Percentiles rank a stretch among this genome's conserved stretches.
Conservation (phyloP, 2,113 vertebrate species). For the Sinocyclocheilus grahami region DNA sequence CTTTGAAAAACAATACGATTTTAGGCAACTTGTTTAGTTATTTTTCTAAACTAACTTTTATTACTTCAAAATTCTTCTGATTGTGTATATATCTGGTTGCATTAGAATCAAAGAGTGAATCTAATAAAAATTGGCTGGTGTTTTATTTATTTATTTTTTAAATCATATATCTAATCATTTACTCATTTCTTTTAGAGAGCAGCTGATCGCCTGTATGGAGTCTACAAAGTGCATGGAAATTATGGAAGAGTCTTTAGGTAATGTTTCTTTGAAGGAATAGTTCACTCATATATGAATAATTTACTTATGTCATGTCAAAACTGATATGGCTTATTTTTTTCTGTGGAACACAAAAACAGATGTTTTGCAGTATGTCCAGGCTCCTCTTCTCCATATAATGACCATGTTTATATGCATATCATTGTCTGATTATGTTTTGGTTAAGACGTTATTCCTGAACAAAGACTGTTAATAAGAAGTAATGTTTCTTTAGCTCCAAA, state of each 20-base stretch:
- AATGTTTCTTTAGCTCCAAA: neutral
- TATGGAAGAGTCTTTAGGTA: slow-evolving; percentile 97
- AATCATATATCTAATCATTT: neutral
- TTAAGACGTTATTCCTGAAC: neutral
- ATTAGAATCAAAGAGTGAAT: neutral
- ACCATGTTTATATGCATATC: neutral
- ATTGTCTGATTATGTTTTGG: neutral
- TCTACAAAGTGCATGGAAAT: slow-evolving; percentile 97
- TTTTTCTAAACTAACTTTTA: neutral
- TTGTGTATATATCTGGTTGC: neutral
- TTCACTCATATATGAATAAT: neutral
- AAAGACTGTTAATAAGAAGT: neutral
- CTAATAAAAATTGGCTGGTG: neutral
- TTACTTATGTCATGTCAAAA: neutral
- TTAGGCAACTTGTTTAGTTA: neutral
- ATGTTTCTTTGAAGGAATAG: slow-evolving; percentile 19
- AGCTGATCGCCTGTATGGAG: slow-evolving; percentile 92
- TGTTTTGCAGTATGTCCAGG: neutral
- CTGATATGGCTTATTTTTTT: neutral
- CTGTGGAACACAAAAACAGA: neutral
- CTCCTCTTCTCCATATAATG: neutral
- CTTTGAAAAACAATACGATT: neutral
- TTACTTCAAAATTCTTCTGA: too few relatives aligned
- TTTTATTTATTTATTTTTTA: neutral
- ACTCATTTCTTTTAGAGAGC: slow-evolving; percentile 81